These are phyloP conservation scores for Trematocara nigrifrons DNA, from an alignment of 2,113 vertebrate genomes.

Conservation along the genomic window DNA sequence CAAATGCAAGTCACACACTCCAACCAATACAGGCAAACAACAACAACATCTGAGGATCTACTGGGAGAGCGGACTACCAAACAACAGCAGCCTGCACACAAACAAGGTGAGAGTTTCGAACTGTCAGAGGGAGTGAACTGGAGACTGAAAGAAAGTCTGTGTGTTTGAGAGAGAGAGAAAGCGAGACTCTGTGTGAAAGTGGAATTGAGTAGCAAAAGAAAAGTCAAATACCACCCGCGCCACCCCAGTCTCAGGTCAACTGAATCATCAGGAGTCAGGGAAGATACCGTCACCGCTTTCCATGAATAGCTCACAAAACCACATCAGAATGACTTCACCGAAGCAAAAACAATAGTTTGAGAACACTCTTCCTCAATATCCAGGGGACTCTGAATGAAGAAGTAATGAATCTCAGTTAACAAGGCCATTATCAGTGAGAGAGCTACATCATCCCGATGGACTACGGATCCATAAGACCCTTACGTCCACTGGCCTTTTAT, in stretches of 20 bases:
- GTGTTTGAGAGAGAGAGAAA: not conserved
- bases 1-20: conserved; percentile 61
- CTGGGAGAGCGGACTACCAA: conserved; percentile 50
- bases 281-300: conserved; percentile 42
- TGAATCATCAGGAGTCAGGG: conserved; percentile 57
- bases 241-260: conserved; percentile 47
- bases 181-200: conserved; percentile 28
- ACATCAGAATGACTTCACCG: conserved; percentile 50
- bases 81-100: conserved; percentile 42
- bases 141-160: not conserved
- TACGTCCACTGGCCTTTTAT: conserved; percentile 30
- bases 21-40: conserved; percentile 60
- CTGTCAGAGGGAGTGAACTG: not conserved
- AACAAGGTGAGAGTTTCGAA: conserved; percentile 37
- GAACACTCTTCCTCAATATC: conserved; percentile 42
- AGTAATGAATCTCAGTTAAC: conserved; percentile 64
- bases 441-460: conserved; percentile 42
- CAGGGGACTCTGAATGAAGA: conserved; percentile 44
- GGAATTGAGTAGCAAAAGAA: conserved; percentile 28
- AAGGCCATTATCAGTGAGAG: conserved; percentile 54
- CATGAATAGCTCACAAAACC: conserved; percentile 43
- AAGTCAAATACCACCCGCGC: conserved; percentile 32
- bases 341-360: conserved; percentile 21
- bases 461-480: conserved; percentile 30
- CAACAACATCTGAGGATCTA: conserved; percentile 52